These are phyloP conservation scores for Cardiocondyla obscurior DNA, from an alignment of 1,140 invertebrate genomes.

Conservation along the genomic window DNA sequence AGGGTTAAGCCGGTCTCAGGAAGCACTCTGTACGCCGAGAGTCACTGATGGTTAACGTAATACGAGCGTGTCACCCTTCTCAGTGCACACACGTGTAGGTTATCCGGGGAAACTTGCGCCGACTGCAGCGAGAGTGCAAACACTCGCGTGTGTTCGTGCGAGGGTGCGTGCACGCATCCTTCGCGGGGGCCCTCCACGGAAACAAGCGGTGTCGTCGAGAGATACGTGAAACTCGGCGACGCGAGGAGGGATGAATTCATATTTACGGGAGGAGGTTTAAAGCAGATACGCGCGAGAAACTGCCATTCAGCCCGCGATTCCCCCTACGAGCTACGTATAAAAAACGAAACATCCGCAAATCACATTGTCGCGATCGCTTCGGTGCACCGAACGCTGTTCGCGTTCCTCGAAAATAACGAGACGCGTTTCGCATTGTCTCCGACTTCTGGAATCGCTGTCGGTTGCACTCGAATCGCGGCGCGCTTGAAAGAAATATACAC, in stretches of 20 bases:
- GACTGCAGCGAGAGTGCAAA: constrained; percentile 2
- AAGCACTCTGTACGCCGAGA: background rate
- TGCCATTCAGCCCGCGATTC: constrained; percentile 9
- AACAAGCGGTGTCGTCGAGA: constrained; percentile 54
- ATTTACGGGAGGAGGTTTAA: constrained; percentile 34
- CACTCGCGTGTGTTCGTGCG: constrained; percentile 9
- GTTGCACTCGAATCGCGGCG: too few relatives aligned
- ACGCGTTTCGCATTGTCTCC: background rate
- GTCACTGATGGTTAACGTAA: constrained; percentile 46
- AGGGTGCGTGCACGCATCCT: background rate
- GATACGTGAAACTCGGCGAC: constrained; percentile 46
- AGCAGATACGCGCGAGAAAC: background rate
- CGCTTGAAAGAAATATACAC: background rate
- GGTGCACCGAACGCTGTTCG: background rate
- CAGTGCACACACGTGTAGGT: background rate
- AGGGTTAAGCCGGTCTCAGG: constrained; percentile 43
- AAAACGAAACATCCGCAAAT: background rate
- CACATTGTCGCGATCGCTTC: too few relatives aligned
- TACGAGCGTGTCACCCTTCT: constrained; percentile 22
- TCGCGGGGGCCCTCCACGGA: background rate
- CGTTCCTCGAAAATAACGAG: background rate
- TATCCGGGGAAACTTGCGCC: constrained; percentile 2
- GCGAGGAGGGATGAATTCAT: constrained; percentile 47
- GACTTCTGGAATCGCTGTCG: background rate
- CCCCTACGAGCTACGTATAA: constrained; percentile 4